A percentile compares a stretch with the other conserved stretches of the same genome.
These are phyloP conservation scores for Phytoseiulus persimilis DNA, from an alignment of 2,888 invertebrate genomes.

Conservation along the genomic window DNA sequence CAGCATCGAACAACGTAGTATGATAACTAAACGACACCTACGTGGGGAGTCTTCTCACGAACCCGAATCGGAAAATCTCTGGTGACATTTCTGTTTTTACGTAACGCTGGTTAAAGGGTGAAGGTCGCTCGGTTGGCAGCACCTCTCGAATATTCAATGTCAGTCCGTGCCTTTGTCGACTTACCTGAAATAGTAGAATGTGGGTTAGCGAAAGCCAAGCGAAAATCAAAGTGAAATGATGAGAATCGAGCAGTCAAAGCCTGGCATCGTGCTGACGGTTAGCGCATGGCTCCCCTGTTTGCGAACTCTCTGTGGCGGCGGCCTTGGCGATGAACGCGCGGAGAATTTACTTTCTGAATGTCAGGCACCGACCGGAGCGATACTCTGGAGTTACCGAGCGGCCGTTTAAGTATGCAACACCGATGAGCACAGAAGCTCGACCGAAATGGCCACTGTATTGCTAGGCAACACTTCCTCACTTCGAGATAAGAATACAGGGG, in stretches of 20 bases:
- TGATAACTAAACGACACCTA: not conserved
- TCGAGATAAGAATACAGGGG: not conserved
- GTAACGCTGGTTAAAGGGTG: not conserved
- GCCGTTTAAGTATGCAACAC: not conserved
- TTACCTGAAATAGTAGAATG: not conserved
- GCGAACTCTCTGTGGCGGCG: not conserved
- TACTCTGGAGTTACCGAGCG: not conserved
- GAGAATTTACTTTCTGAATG: not conserved
- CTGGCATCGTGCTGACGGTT: not conserved
- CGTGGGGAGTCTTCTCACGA: slow-evolving; percentile 5
- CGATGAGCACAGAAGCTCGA: not conserved
- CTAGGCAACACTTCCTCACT: not conserved
- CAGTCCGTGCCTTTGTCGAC: not conserved
- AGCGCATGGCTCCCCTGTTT: not conserved
- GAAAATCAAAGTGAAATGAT: not conserved
- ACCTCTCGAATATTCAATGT: not conserved
- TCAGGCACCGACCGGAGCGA: not conserved
- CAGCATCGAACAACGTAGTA: not conserved
- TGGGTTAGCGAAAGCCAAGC: slow-evolving; percentile 5
- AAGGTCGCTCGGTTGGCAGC: not conserved
- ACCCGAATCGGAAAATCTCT: not conserved
- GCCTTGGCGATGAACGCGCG: not conserved
- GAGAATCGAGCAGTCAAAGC: not conserved
- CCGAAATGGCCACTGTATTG: not conserved
- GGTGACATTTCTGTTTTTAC: not conserved